Evolutionary conservation across 2,113 vertebrate genomes (phyloP).

Genomic region (Xenus cinereus): DNA sequence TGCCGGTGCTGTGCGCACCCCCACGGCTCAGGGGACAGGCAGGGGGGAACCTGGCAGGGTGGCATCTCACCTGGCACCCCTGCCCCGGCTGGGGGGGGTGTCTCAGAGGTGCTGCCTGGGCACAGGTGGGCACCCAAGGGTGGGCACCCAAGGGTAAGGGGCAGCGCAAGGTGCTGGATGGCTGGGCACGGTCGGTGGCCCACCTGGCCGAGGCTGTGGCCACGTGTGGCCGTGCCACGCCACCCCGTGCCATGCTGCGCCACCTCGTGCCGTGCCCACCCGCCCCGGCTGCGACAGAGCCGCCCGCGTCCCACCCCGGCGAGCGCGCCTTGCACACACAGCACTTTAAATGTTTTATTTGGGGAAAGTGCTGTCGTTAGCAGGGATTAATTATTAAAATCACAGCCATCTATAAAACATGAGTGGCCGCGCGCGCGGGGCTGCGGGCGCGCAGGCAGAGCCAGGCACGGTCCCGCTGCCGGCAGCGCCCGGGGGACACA

Average conservation of each 20-base stretch:
- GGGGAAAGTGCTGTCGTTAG: slow-evolving; percentile 61
- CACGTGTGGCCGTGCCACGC: neutral
- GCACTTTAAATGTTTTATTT: slow-evolving; percentile 67
- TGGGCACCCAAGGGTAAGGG: neutral
- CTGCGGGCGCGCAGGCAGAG: neutral
- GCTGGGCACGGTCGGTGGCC: neutral
- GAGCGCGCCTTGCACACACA: slow-evolving; percentile 11
- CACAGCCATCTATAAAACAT: slow-evolving; percentile 53
- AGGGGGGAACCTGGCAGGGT: neutral
- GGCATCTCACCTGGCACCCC: neutral
- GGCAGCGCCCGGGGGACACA: rapidly evolving
- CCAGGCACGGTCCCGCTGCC: neutral
- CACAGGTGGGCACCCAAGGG: neutral
- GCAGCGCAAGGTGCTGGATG: neutral
- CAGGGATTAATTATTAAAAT: slow-evolving; percentile 65
- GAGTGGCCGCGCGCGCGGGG: neutral
- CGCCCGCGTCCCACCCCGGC: neutral
- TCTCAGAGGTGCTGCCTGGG: neutral
- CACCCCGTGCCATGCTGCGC: neutral
- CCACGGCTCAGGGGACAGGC: neutral
- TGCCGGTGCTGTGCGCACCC: neutral
- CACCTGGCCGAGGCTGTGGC: neutral
- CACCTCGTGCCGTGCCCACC: neutral
- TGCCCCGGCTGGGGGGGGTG: neutral
- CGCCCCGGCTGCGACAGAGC: neutral